phyloP scores from a whole-genome alignment of 2,113 vertebrate species.

The Salvelinus namaycush region DNA sequence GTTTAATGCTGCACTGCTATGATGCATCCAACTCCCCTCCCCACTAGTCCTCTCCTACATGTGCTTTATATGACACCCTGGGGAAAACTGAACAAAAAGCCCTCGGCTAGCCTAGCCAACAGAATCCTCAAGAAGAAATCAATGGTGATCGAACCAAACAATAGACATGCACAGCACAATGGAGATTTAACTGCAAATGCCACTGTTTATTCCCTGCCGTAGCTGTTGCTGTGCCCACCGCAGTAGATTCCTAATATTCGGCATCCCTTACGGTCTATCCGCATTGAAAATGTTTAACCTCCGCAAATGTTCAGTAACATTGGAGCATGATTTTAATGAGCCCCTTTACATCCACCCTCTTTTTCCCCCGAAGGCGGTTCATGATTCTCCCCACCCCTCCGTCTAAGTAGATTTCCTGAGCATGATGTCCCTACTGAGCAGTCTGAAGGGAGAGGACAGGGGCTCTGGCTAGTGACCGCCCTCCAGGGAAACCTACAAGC shows the following conservation, averaged over 20 bases:
- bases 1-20: not conserved
- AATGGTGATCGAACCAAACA: slow-evolving; percentile 31
- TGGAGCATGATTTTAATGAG: slow-evolving; percentile 19
- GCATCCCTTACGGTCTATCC: slow-evolving; percentile 13
- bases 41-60: not conserved
- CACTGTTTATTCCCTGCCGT: slow-evolving; percentile 26
- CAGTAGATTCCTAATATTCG: not conserved
- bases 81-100: not conserved
- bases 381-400: not conserved
- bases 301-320: not conserved
- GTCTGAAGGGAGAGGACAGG: not conserved
- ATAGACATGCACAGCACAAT: slow-evolving; percentile 2
- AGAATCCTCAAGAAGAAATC: slow-evolving; percentile 22
- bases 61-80: not conserved
- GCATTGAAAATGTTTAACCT: slow-evolving; percentile 18
- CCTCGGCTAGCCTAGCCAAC: not conserved
- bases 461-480: slow-evolving; percentile 1
- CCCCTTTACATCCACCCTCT: not conserved
- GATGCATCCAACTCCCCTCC: not conserved
- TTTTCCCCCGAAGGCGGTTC: not conserved
- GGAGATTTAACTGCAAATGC: slow-evolving; percentile 22
- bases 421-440: slow-evolving; percentile 4
- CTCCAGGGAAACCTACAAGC: not conserved
- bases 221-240: slow-evolving; percentile 11
- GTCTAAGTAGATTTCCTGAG: slow-evolving; percentile 10